Evolutionary conservation across 2,888 invertebrate species (phyloP), one percentile per base, ranked within the genome.

Genomic region (Conus canariensis): DNA sequence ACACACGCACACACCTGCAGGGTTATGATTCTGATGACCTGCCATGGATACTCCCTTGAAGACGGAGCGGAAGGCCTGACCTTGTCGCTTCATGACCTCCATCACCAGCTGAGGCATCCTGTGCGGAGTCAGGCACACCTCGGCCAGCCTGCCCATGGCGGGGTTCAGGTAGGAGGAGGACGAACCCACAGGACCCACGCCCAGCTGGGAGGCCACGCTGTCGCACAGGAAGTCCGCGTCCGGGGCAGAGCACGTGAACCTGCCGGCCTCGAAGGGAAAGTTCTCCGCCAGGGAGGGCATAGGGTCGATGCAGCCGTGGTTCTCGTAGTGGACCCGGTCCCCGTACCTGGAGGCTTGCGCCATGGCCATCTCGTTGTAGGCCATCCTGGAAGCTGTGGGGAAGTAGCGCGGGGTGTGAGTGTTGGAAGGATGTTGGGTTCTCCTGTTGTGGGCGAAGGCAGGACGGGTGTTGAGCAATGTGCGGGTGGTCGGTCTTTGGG

Each of bases 301-400:
- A 1, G 88, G 88, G 83, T 89, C 88, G 25, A 83, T 70, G 25
- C 88, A 89, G 67, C 88, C 88, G 70, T 89, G 88, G n/a, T 64
- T 19, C 85, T 30, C 12, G 88, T 89, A 89, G 83, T 67, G 82
- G 30, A 22, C 60, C 83, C 67, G 64, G 60, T 82, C 64, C 3
- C 88, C 88, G 45, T 56, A 60, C 45, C 58, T 25, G n/a, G 19
- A n/a, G 22, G 67, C 83, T 22, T 82, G 56, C 22, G 64, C 7
- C 67, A 8, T 30, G 45, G 64, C 25, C 82, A 64, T 67, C 45
- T 45, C 45, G 45, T 45, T 45, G 45, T 45, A 45, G 45, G 4
- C 45, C 45, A 45, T 45, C 4, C 3, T 4, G 45, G 45, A 45
- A 45, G 45, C 45, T 45, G 45, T 45, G 45, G 45, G 45, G 45